Percentiles rank a stretch among this genome's conserved stretches.
phyloP scores from a whole-genome alignment of 2,797 vertebrate genomes.

The Streptopelia turtur region DNA sequence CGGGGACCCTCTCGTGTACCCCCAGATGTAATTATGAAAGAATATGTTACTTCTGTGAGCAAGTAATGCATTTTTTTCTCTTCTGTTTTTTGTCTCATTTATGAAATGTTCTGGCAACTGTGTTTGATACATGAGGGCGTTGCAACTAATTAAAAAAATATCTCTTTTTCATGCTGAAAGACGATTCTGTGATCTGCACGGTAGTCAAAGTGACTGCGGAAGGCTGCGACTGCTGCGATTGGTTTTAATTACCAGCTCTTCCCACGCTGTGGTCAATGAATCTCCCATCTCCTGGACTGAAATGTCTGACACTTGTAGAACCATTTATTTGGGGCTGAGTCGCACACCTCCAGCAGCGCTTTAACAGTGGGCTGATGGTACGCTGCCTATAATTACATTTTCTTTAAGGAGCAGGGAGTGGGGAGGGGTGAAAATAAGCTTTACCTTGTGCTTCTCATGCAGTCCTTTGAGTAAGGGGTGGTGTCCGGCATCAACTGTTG shows the following conservation, averaged over 20 bases:
- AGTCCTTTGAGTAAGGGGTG: neutral
- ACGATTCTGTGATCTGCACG: neutral
- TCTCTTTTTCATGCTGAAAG: neutral
- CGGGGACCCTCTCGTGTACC: neutral
- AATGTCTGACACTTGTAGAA: neutral
- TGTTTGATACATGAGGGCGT: neutral
- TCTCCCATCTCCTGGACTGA: neutral
- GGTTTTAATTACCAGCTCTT: conserved; percentile 42
- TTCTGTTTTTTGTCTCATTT: neutral
- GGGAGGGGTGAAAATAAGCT: neutral
- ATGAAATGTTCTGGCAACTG: neutral
- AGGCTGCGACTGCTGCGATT: neutral
- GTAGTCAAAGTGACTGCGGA: neutral
- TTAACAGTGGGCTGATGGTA: neutral
- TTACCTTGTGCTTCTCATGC: neutral
- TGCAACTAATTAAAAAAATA: neutral
- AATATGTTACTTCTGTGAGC: neutral
- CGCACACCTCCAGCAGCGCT: neutral
- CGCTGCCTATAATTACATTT: neutral
- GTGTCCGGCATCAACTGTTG: neutral
- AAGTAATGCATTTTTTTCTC: neutral
- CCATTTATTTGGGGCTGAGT: neutral
- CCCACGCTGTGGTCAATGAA: neutral
- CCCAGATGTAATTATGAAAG: neutral
- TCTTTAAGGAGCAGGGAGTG: neutral